A percentile compares a stretch with the other conserved stretches of the same genome.
Evolutionary conservation across 1,140 invertebrate genomes (phyloP).

Genomic region (Brachionus paranguensis): DNA sequence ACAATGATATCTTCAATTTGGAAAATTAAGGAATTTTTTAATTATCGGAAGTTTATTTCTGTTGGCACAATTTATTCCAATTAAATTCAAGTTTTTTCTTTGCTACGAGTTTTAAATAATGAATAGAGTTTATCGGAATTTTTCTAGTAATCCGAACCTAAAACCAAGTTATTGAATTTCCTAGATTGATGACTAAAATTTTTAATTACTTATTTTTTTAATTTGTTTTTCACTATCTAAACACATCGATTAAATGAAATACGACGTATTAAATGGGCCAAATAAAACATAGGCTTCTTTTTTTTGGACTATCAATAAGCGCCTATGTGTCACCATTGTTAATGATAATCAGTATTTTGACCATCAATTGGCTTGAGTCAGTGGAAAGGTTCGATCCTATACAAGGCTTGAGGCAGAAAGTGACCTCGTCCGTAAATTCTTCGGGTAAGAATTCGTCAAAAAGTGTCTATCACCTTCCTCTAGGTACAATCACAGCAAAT

Average conservation of each 20-base stretch:
- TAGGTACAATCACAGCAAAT: background rate
- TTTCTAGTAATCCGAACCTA: background rate
- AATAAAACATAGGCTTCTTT: slow-evolving; percentile 18
- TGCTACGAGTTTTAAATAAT: background rate
- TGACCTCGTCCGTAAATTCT: background rate
- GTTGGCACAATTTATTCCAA: background rate
- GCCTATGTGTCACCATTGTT: slow-evolving; percentile 20
- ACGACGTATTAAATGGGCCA: background rate
- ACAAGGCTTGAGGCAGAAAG: background rate
- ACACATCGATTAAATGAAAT: background rate
- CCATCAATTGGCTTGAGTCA: background rate
- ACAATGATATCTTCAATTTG: background rate
- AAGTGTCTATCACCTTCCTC: background rate
- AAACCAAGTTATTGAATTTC: background rate
- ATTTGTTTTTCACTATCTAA: background rate
- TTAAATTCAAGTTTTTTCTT: background rate
- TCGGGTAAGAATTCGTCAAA: background rate
- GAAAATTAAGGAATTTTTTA: too few relatives aligned
- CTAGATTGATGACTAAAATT: background rate
- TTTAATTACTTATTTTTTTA: background rate
- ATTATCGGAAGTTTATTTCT: background rate
- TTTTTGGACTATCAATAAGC: background rate
- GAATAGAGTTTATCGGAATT: background rate
- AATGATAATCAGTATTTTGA: background rate
- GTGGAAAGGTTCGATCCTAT: background rate